Base-by-base conservation (phyloP, 2,888 invertebrate genomes). In the Xestia ashworthii region DNA sequence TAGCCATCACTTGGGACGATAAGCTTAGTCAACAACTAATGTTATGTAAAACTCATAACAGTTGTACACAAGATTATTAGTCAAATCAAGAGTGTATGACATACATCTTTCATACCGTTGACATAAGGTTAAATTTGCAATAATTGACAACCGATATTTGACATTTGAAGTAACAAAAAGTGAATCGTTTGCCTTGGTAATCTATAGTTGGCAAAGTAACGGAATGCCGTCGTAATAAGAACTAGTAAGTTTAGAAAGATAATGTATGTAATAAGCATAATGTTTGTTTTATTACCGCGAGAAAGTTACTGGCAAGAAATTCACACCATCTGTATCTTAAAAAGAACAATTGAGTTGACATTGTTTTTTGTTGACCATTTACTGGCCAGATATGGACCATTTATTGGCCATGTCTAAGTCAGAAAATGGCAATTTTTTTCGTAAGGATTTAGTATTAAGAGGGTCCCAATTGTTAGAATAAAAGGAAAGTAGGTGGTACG, bases 401-500 rank as follows among this genome's bases (percentile, higher is more conserved):
- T 32, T 62, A 58, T 6, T 50, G 38, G 46, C 12, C 19, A 53
- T 71, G 22, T 53, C 25, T n/a, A 55, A 22, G 46, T 22, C 22
- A 44, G 4, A n/a, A 8, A 48, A 1, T 8, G 4, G 2, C 8
- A 6, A 9, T 48, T 32, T 60, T n/a, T 48, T 32, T 60, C 19
- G 12, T n/a, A 65, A 48, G 38, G 5, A 8, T 69, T 38, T 22
- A 58, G 16, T 53, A 12, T 62, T 68, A 83, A 77, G 88, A 85
- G 90, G 90, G 87, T 82, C 84, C 84, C 67, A 77, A 81, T 82
- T 32, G 66, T 80, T 86, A 89, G 89, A 78, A 73, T 80, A 85
- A 84, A 81, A 77, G 81, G 83, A 78, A 82, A 41, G 82, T 89
- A 91, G 91, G 90, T 93, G 91, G 95, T 93, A 92, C 87, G 95